These are phyloP conservation scores for Malurus leucopterus DNA, from an alignment of 2,797 vertebrate species.

Conservation along the genomic window DNA sequence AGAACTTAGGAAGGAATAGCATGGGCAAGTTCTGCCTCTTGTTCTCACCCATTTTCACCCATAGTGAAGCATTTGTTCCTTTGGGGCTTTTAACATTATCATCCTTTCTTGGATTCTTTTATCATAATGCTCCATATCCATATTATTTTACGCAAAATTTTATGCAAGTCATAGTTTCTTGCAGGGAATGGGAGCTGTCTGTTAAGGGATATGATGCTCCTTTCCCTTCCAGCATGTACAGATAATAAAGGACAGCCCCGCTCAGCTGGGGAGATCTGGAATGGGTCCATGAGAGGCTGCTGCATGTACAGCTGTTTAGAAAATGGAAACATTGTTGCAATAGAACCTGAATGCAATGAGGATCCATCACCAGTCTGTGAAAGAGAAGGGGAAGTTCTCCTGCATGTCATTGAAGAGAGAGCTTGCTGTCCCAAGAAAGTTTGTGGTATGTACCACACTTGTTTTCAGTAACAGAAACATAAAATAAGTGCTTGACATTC, in stretches of 20 bases:
- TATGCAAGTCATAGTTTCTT: not conserved
- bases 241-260: slow-evolving; percentile 85
- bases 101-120: not conserved
- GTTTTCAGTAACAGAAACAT: not conserved
- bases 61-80: not conserved
- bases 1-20: not conserved
- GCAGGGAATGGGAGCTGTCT: not conserved
- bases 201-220: not conserved
- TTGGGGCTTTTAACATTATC: not conserved
- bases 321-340: slow-evolving; percentile 86
- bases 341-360: slow-evolving; percentile 85
- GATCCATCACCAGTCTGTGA: slow-evolving; percentile 80
- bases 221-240: slow-evolving; percentile 82
- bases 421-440: slow-evolving; percentile 90
- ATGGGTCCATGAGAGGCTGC: slow-evolving; percentile 84
- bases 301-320: slow-evolving; percentile 89
- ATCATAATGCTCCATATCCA: not conserved
- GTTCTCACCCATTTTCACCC: not conserved
- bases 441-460: slow-evolving; percentile 80
- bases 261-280: slow-evolving; percentile 89
- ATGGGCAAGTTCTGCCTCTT: not conserved
- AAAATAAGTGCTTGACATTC: not conserved
- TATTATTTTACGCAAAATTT: not conserved
- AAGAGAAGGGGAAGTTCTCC: slow-evolving; percentile 87
- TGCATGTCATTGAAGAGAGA: slow-evolving; percentile 82